phyloP scores from a whole-genome alignment of 2,797 vertebrate species.

The Neosilurus hyrtlii region DNA sequence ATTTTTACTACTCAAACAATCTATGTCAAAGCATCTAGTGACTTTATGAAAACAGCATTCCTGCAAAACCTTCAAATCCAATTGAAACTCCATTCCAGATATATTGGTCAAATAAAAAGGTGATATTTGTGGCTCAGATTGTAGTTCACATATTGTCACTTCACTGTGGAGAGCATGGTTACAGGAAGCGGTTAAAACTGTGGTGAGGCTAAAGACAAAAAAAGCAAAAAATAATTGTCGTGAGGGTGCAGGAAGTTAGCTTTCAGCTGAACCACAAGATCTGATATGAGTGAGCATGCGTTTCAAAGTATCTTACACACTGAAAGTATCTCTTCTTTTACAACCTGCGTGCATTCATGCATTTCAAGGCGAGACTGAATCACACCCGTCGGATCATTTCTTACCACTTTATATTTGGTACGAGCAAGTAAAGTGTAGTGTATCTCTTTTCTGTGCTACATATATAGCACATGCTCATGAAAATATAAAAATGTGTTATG shows the following conservation, averaged over 20 bases:
- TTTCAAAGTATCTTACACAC: too few species aligned
- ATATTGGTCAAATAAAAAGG: not conserved
- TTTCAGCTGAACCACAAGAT: slow-evolving; percentile 54
- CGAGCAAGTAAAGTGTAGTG: not conserved
- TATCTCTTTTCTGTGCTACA: not conserved
- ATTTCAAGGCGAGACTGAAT: not conserved
- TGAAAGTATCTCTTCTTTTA: slow-evolving; percentile 18
- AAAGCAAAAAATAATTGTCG: slow-evolving; percentile 44
- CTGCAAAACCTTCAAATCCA: not conserved
- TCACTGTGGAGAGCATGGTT: not conserved
- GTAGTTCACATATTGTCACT: not conserved
- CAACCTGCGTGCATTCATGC: not conserved
- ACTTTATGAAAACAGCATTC: too few species aligned
- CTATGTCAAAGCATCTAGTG: not conserved
- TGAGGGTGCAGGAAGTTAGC: slow-evolving; percentile 61
- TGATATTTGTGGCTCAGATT: not conserved
- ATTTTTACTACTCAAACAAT: not conserved
- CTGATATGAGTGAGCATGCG: not conserved
- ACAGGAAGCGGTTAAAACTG: slow-evolving; percentile 26
- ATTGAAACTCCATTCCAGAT: not conserved
- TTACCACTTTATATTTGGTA: not conserved
- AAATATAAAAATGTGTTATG: not conserved
- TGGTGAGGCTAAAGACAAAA: slow-evolving; percentile 10
- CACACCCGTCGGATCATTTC: not conserved
- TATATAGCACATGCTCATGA: not conserved